Base-by-base conservation (phyloP, 2,797 vertebrate genomes). In the Myripristis murdjan region DNA sequence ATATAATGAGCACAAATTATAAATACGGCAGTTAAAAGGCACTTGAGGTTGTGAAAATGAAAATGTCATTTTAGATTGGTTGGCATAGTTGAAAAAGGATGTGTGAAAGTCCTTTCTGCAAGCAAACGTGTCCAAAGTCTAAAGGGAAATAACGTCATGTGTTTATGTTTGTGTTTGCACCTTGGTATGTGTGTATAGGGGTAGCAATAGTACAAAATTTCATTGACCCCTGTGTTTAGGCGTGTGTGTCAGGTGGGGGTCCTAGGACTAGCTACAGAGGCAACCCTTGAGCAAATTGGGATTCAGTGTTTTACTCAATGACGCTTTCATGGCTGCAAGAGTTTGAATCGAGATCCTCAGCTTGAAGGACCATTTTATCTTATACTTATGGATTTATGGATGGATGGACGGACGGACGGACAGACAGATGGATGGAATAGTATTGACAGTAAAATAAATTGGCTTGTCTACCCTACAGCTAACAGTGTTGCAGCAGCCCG, bases 1-100 rank as follows among this genome's bases (percentile, higher is more conserved):
- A 39, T 67, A 57, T 52, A 75, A 75, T 77, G 49, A 66, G 70
- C 12, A 46, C 73, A 53, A 31, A 44, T 62, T 59, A 16, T 47
- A 79, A 81, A 79, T 80, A 64, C 43, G 46, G 55, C 58, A 71
- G 77, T 85, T 83, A 72, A 80, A 84, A 74, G 24, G 26, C 35
- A 73, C 18, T 75, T 72, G 24, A 59, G 23, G 5, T 37, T 58
- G 33, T 55, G n/a, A n/a, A n/a, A n/a, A 52, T 57, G 44, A 69
- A 79, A 79, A 52, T 54, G 10, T 49, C n/a, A 44, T 43, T 70
- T 22, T 68, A 18, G 41, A 62, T 22, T 20, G 58, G 48, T 37
- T 69, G 35, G 11, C 11, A 11, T 14, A 31, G n/a, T 20, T 28
- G 33, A 64, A 58, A 57, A 39, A 47, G 26, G 0, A 5, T 47